Evolutionary conservation across 37 sponge, comb jelly and placozoan genomes (phyloP).

Genomic region (Cliona cf. orientalis): DNA sequence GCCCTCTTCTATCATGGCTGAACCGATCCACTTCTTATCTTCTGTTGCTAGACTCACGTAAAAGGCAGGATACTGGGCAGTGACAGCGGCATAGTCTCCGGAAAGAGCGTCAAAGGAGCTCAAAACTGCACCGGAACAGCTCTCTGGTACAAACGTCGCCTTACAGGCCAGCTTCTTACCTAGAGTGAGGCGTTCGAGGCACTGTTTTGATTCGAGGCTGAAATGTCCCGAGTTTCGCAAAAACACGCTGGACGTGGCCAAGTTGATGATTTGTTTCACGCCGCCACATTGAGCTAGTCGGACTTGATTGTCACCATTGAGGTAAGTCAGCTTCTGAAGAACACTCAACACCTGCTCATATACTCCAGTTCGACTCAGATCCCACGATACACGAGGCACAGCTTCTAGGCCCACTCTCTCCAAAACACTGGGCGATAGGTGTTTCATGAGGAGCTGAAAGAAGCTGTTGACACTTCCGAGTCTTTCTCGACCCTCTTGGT

Average conservation of each 20-base stretch:
- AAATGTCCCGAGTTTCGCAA: conserved; percentile 2
- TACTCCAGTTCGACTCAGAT: conserved; percentile 23
- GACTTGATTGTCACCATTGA: conserved; percentile 21
- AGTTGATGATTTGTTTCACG: conserved; percentile 23
- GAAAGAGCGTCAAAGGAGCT: conserved; percentile 8
- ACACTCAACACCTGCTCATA: conserved; percentile 38
- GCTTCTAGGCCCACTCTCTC: background rate
- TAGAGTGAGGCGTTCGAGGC: conserved; percentile 1
- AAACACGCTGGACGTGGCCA: background rate
- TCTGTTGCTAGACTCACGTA: conserved; percentile 32
- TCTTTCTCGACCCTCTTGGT: conserved; percentile 6
- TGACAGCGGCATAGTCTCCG: background rate
- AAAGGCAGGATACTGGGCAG: conserved; percentile 32
- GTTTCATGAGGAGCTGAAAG: conserved; percentile 18
- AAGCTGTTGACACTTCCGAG: conserved; percentile 25
- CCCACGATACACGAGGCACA: background rate
- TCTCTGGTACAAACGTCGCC: conserved; percentile 22
- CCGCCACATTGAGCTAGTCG: conserved; percentile 39
- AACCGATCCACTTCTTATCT: conserved; percentile 21
- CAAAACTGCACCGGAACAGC: background rate
- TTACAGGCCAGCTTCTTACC: conserved; percentile 28
- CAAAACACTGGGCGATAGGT: background rate
- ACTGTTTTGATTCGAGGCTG: background rate
- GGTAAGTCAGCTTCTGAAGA: conserved; percentile 53
- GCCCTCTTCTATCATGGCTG: conserved; percentile 15